Percentiles rank a stretch among this genome's conserved stretches.
These are phyloP conservation scores for Melieria crassipennis DNA, from an alignment of 2,888 invertebrate species.

Conservation along the genomic window DNA sequence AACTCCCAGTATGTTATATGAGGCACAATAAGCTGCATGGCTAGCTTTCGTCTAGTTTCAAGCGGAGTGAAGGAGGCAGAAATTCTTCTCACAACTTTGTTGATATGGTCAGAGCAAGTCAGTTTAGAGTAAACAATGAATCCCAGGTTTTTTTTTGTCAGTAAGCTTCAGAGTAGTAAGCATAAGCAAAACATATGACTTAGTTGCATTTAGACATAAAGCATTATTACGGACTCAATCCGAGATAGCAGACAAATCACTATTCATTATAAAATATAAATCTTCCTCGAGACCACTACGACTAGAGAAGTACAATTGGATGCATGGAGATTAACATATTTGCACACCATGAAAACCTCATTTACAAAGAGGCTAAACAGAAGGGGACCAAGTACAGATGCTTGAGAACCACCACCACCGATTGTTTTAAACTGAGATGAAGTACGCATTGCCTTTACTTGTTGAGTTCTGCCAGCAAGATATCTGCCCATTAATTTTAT, in stretches of 20 bases:
- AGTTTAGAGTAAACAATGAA: background rate
- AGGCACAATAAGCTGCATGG: background rate
- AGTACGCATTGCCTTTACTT: background rate
- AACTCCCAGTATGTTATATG: background rate
- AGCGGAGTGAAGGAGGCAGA: background rate
- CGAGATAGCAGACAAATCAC: background rate
- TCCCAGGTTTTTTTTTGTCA: background rate
- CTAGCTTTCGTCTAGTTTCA: background rate
- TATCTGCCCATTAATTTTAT: background rate
- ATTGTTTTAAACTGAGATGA: background rate
- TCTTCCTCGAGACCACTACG: background rate
- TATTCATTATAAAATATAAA: background rate
- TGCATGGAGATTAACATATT: background rate
- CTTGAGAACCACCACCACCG: background rate
- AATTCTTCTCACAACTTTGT: background rate
- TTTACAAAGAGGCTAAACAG: conserved; percentile 1
- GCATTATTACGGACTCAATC: background rate
- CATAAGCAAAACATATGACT: background rate
- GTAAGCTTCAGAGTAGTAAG: background rate
- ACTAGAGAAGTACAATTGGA: background rate
- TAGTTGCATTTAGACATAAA: background rate
- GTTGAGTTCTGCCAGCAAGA: background rate
- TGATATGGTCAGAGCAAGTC: background rate
- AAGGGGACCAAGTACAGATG: background rate
- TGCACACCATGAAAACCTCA: background rate